Base-by-base conservation (phyloP, 1,140 invertebrate species). In the Atta colombica region DNA sequence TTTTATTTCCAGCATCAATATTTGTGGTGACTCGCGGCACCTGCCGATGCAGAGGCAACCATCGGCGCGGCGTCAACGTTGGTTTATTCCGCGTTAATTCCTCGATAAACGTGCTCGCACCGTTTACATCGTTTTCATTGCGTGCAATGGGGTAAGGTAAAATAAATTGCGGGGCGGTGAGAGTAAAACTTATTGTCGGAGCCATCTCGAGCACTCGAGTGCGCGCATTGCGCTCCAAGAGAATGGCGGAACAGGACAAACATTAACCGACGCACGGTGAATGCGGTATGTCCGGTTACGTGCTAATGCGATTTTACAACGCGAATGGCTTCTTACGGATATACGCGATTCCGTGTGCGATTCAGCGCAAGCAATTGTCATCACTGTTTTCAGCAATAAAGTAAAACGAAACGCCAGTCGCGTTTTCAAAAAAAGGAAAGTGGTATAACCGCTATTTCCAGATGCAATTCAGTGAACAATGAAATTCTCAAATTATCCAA, bases 251-350 rank as follows among this genome's bases (percentile, higher is more conserved):
- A 84, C 69, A 61, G 58, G 86, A 66, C 86, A 87, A 87, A 87
- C 81, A 84, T 85, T 87, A 87, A 87, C 66, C 68, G 80, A 87
- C 86, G 78, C 68, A 53, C 69, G 35, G 61, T 84, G 80, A 85
- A 87, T 87, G 80, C 86, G 65, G 81, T 81, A 81, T 60, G 86
- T 84, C 86, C 86, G 86, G 86, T 66, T 87, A 85, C 86, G 86
- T 84, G 86, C 80, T 87, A 87, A 87, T 87, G 69, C 60, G 78
- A 74, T 84, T 87, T 87, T 87, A 84, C 80, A 84, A 74, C 66
- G 45, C 12, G 60, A 84, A 87, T 68, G 66, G 75, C 53, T 71
- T 88, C 87, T 85, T 85, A 55, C 61, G 61, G 35, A 3, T 55
- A 68, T n/a, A 21, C 31, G 45, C 58, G 72, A 72, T 58, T 80